Evolutionary conservation across 2,113 vertebrate species (phyloP).

Genomic region (Probosciger aterrimus): DNA sequence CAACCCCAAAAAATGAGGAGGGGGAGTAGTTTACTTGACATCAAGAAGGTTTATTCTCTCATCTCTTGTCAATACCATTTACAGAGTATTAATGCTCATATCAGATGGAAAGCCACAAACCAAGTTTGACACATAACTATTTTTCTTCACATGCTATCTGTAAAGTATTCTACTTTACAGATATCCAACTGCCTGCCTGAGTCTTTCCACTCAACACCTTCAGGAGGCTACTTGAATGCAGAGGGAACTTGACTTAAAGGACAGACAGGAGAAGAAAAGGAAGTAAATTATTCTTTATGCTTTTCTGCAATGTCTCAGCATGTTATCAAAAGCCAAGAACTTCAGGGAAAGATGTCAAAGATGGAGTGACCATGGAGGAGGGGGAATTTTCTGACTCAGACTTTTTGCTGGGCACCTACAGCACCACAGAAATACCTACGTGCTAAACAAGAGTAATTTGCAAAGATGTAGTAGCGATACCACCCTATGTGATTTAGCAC

Average conservation of each 20-base stretch:
- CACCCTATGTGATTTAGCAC: neutral
- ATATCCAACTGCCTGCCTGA: neutral
- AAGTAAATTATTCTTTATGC: neutral
- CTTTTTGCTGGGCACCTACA: neutral
- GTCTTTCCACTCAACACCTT: neutral
- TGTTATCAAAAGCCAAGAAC: neutral
- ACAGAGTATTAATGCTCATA: neutral
- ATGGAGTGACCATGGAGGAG: neutral
- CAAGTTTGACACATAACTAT: neutral
- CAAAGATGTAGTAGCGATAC: neutral
- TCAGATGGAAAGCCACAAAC: neutral
- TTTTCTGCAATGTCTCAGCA: neutral
- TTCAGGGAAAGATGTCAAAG: neutral
- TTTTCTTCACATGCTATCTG: neutral
- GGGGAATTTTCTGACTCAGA: neutral
- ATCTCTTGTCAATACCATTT: neutral
- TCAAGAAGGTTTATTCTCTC: neutral
- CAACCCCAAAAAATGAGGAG: neutral
- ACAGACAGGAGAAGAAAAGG: neutral
- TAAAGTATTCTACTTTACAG: neutral
- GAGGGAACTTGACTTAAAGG: neutral
- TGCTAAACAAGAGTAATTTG: neutral
- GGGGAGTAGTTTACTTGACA: neutral
- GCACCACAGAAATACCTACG: rapidly evolving
- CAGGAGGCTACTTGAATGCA: neutral